These are phyloP conservation scores for Condylura cristata DNA, from an alignment of 2,113 vertebrate genomes.

Conservation along the genomic window DNA sequence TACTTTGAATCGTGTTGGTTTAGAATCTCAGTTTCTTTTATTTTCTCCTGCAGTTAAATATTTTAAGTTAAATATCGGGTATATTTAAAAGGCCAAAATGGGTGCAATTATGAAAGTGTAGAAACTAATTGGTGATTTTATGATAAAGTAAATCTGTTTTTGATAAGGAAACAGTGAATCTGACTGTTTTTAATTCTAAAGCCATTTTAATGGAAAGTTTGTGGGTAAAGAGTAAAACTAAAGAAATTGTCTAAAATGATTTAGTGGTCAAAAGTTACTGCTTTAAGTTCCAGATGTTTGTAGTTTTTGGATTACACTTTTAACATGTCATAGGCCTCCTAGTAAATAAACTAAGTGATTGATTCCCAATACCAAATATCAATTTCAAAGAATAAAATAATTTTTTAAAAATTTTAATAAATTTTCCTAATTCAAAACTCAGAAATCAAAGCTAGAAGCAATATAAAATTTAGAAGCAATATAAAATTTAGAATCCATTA, in stretches of 20 bases:
- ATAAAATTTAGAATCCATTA: not conserved
- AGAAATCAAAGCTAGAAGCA: conserved; percentile 5
- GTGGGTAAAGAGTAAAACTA: not conserved
- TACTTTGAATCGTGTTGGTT: not conserved
- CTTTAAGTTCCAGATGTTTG: conserved; percentile 27
- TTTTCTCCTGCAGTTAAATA: not conserved
- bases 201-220: not conserved
- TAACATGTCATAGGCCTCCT: not conserved
- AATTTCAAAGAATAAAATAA: conserved; percentile 17
- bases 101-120: not conserved
- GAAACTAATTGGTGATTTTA: not conserved
- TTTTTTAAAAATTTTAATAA: conserved; percentile 12
- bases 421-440: not conserved
- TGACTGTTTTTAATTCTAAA: conserved; percentile 36
- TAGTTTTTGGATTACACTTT: conserved; percentile 3
- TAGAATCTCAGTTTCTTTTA: not conserved
- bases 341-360: not conserved
- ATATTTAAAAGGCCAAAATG: not conserved
- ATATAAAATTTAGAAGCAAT: not conserved
- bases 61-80: conserved; percentile 18
- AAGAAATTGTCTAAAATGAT: conserved; percentile 30
- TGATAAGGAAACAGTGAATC: not conserved
- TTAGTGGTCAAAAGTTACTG: conserved; percentile 26
- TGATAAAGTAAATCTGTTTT: conserved; percentile 16
- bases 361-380: not conserved